These are phyloP conservation scores for Agrochola lychnidis DNA, from an alignment of 2,888 invertebrate genomes.

Conservation along the genomic window DNA sequence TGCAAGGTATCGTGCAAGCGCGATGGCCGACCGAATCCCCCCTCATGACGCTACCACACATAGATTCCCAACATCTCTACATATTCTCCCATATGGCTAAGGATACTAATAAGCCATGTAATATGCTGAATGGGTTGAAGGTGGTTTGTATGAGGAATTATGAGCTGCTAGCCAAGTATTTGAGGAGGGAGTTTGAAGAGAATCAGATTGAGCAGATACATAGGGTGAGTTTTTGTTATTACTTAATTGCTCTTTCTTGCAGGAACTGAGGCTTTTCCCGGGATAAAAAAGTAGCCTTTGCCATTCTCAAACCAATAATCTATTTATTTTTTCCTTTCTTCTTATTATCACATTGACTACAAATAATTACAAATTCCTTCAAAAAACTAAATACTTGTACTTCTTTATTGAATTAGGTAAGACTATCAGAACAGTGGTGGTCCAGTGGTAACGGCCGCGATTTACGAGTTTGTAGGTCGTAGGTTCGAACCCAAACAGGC, in stretches of 20 bases:
- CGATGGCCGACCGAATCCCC: constrained; percentile 95
- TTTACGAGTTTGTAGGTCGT: too few relatives aligned
- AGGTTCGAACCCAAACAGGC: too few relatives aligned
- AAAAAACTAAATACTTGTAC: background rate
- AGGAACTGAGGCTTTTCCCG: background rate
- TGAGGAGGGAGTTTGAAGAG: constrained; percentile 92
- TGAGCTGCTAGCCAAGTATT: constrained; percentile 90
- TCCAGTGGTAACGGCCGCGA: too few relatives aligned
- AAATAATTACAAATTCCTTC: background rate
- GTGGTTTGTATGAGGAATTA: constrained; percentile 89
- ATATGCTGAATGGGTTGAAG: constrained; percentile 91
- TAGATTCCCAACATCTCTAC: constrained; percentile 92
- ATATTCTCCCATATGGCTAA: constrained; percentile 89
- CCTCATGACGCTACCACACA: constrained; percentile 94
- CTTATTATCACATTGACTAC: too few relatives aligned
- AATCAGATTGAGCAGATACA: constrained; percentile 93
- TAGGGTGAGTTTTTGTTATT: constrained; percentile 86
- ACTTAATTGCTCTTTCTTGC: background rate
- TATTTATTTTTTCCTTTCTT: background rate
- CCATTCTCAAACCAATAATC: background rate
- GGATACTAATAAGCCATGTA: constrained; percentile 81
- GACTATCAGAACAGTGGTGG: too few relatives aligned
- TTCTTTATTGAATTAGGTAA: background rate
- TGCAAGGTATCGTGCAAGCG: constrained; percentile 98
- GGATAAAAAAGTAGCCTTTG: background rate